Base-by-base conservation (phyloP, 2,113 vertebrate species). In the Pomatostomus ruficeps region DNA sequence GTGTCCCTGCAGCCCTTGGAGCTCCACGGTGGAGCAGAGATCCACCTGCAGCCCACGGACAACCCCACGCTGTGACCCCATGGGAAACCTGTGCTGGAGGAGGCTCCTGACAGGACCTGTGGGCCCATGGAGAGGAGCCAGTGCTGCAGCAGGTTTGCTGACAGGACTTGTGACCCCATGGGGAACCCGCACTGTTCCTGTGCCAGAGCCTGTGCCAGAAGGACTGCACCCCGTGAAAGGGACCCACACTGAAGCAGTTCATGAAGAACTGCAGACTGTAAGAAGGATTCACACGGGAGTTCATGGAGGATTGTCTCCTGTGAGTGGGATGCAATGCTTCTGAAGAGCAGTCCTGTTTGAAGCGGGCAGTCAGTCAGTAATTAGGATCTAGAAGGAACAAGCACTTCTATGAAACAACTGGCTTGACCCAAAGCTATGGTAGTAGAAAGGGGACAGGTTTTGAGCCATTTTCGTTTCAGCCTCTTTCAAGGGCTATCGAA, bases 101-200 rank as follows among this genome's bases (percentile, higher is more conserved):
- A 61, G 67, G 40, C 35, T 73, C 31, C 67, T 72, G 57, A 38
- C 17, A 48, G 46, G n/a, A 61, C 31, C 67, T 49, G 22, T 61
- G 54, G 20, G 35, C 9, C 19, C 23, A 14, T 24, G 40, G 31
- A 55, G 35, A 80, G 52, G 3, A 79, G 58, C 36, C n/a, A 25
- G 11, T 11, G 18, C 25, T 54, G n/a, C 22, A 73, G 46, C n/a
- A 79, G 31, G 31, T 48, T 48, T 73, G 46, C 59, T 85, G 67
- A 35, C 62, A 75, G 38, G 40, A 43, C 33, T 6, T 49, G 48
- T 84, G 55, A 62, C 4, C 35, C 26, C 20, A 36, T 20, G 12
- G 38, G n/a, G 31, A 62, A 9, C 14, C 5, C 0, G 0, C 16
- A 5, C 18, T 42, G 29, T n/a, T n/a, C n/a, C n/a, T n/a, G n/a